A percentile compares a stretch with the other conserved stretches of the same genome.
Conservation (phyloP, 2,888 invertebrate genomes). For the Muscina levida region DNA sequence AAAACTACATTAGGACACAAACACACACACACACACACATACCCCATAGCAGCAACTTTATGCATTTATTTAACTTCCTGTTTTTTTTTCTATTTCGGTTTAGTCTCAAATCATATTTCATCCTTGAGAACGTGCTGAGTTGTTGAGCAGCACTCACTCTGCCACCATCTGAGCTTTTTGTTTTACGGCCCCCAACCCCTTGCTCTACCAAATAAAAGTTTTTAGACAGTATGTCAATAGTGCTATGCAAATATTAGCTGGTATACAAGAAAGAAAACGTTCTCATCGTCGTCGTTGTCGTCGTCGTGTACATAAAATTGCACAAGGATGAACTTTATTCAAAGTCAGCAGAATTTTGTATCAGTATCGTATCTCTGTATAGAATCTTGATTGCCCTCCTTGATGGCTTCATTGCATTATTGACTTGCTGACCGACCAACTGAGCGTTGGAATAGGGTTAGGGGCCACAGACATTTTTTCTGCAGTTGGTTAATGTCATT, state of each 20-base stretch:
- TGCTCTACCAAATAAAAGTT: conserved; percentile 55
- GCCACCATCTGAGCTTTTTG: conserved; percentile 1
- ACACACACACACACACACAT: no score
- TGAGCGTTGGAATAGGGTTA: conserved; percentile 39
- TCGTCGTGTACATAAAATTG: neutral
- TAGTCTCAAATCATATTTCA: conserved; percentile 5
- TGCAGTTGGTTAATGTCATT: conserved; percentile 57
- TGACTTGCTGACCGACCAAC: conserved; percentile 50
- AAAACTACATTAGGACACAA: conserved; percentile 1
- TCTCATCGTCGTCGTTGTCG: no score
- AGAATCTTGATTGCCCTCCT: conserved; percentile 64
- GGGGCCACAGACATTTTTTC: no score
- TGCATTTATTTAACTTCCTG: conserved; percentile 15
- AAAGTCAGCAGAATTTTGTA: conserved; percentile 50
- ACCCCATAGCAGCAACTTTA: neutral
- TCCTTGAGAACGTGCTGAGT: conserved; percentile 12
- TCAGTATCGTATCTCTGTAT: conserved; percentile 62
- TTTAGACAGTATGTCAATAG: conserved; percentile 66
- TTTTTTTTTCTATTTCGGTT: neutral
- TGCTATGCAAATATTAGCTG: conserved; percentile 63
- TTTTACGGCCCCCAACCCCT: conserved; percentile 36
- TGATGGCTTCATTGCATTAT: conserved; percentile 43
- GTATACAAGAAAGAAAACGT: neutral
- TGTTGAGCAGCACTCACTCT: neutral
- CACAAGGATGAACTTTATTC: conserved; percentile 49